These are phyloP conservation scores for Dicaeum eximium DNA, from an alignment of 2,113 vertebrate genomes.

Conservation along the genomic window DNA sequence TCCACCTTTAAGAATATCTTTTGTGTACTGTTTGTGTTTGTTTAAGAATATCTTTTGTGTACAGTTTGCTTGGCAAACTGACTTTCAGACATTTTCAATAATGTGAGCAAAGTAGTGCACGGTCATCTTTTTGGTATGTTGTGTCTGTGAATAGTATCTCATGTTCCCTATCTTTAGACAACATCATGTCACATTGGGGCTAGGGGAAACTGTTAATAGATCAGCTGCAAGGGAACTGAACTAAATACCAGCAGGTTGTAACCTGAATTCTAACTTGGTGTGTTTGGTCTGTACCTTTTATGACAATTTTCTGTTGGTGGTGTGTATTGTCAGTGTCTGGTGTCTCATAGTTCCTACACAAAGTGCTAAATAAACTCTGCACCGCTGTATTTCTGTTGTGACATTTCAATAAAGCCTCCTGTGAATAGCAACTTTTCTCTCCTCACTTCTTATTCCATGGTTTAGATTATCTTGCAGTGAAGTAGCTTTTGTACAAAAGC, in stretches of 20 bases:
- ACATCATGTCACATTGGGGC: background rate
- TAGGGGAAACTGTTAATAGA: background rate
- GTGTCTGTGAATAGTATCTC: background rate
- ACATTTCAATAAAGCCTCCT: background rate
- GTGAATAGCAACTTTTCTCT: background rate
- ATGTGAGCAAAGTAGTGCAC: background rate
- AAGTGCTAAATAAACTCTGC: background rate
- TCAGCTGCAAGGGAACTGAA: constrained; percentile 34
- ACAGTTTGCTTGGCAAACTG: background rate
- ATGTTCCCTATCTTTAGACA: background rate
- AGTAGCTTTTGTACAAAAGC: background rate
- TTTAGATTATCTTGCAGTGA: background rate
- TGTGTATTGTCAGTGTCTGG: background rate
- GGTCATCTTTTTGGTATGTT: background rate
- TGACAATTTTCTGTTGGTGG: background rate
- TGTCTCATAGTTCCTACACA: background rate
- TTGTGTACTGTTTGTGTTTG: background rate
- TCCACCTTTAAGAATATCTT: background rate
- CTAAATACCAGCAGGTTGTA: constrained; percentile 28
- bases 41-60: background rate
- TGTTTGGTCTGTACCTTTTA: background rate
- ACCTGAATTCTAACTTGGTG: background rate
- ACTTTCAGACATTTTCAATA: background rate
- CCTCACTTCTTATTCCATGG: background rate
- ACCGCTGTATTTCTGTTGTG: background rate